Percentiles rank a stretch among this genome's conserved stretches.
phyloP scores from a whole-genome alignment of 2,888 invertebrate genomes.

The Lycophotia porphyrea region DNA sequence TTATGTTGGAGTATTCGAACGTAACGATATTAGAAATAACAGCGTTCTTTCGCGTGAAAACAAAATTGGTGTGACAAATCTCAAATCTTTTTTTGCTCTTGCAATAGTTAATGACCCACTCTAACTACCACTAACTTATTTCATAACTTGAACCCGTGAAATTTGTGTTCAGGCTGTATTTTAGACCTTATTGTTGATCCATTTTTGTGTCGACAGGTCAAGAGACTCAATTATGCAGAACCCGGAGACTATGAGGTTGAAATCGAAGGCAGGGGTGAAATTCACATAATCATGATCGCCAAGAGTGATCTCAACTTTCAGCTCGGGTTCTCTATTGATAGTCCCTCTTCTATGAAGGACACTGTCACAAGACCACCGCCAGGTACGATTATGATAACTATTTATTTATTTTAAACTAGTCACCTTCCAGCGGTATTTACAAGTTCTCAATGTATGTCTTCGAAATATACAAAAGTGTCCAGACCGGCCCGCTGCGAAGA shows the following conservation, averaged over 20 bases:
- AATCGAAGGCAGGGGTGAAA: constrained; percentile 67
- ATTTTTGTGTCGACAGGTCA: constrained; percentile 64
- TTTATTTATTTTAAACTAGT: not conserved
- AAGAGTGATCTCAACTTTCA: constrained; percentile 72
- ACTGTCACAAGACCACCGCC: constrained; percentile 73
- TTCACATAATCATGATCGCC: constrained; percentile 68
- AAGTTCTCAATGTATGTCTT: not conserved
- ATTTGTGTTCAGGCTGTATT: not conserved
- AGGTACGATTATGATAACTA: constrained; percentile 67
- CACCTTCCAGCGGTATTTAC: not conserved
- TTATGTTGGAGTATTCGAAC: too few relatives aligned
- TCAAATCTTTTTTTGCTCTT: too few relatives aligned
- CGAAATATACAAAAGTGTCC: not conserved
- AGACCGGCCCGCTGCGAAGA: not conserved
- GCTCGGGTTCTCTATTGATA: constrained; percentile 74
- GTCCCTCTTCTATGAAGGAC: constrained; percentile 70
- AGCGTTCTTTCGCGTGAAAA: too few relatives aligned
- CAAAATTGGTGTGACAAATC: too few relatives aligned
- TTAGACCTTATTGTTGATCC: not conserved
- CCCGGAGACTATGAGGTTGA: constrained; percentile 69
- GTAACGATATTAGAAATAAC: too few relatives aligned
- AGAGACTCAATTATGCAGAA: constrained; percentile 62
- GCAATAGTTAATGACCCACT: too few relatives aligned
- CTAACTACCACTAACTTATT: too few relatives aligned
- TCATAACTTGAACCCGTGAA: not conserved